A percentile compares a stretch with the other conserved stretches of the same genome.
Evolutionary conservation across 2,113 vertebrate species (phyloP).

Genomic region (Camelus bactrianus): DNA sequence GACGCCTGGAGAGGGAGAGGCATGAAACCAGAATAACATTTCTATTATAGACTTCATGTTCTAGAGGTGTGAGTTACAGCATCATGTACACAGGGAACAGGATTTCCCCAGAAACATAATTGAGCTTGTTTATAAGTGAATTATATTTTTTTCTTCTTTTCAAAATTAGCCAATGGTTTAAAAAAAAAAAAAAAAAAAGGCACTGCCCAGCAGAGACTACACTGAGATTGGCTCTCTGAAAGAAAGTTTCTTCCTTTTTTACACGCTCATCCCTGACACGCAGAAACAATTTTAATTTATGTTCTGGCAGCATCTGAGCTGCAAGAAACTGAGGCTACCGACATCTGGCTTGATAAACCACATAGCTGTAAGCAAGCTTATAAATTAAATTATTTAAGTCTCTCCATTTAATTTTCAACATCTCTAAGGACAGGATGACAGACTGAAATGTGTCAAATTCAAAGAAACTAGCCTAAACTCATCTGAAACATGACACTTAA

Average conservation of each 20-base stretch:
- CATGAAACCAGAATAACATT: constrained; percentile 22
- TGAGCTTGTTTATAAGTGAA: constrained; percentile 63
- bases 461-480: constrained; percentile 70
- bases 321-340: constrained; percentile 68
- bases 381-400: constrained; percentile 81
- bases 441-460: constrained; percentile 73
- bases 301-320: constrained; percentile 68
- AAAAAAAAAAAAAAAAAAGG: constrained; percentile 35
- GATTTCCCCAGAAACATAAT: constrained; percentile 49
- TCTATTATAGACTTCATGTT: constrained; percentile 44
- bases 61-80: neutral
- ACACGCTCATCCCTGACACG: constrained; percentile 4
- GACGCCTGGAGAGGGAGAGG: neutral
- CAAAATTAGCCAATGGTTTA: constrained; percentile 44
- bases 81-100: constrained; percentile 17
- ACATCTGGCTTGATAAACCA: constrained; percentile 78
- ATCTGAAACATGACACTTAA: constrained; percentile 72
- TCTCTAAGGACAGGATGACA: constrained; percentile 75
- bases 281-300: constrained; percentile 72
- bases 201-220: neutral
- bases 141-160: constrained; percentile 3
- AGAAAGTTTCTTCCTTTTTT: constrained; percentile 43
- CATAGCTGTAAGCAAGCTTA: constrained; percentile 78
- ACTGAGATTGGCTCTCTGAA: constrained; percentile 5
- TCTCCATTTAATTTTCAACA: constrained; percentile 77